Evolutionary conservation across 2,888 invertebrate genomes (phyloP).

Genomic region (Sipha maydis): DNA sequence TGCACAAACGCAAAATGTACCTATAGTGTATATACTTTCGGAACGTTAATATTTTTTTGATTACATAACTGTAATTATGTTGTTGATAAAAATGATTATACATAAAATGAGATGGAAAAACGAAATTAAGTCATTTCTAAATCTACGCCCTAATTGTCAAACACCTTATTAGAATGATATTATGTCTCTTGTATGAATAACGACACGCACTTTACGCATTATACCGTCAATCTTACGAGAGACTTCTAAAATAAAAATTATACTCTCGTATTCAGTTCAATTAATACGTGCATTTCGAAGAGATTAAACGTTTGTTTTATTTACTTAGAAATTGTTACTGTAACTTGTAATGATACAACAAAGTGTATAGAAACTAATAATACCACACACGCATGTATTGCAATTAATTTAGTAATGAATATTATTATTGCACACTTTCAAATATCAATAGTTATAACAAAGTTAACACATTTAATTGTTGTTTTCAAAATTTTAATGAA

Average conservation of each 20-base stretch:
- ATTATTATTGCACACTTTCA: no score
- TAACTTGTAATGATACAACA: no score
- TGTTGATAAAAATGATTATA: not conserved
- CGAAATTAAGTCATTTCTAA: slow-evolving; percentile 49
- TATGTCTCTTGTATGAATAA: not conserved
- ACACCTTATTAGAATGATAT: slow-evolving; percentile 49
- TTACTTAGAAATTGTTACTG: no score
- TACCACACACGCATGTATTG: no score
- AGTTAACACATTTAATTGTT: no score
- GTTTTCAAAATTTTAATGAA: no score
- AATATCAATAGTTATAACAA: no score
- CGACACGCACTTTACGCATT: slow-evolving; percentile 54
- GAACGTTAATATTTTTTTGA: slow-evolving; percentile 23
- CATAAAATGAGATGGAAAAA: slow-evolving; percentile 16
- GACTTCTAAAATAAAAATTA: not conserved
- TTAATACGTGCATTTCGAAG: not conserved
- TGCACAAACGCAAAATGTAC: not conserved
- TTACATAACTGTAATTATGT: not conserved
- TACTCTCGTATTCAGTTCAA: not conserved
- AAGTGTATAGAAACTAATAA: no score
- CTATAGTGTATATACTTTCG: not conserved
- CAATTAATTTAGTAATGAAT: no score
- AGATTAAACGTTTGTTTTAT: no score
- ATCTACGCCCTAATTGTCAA: slow-evolving; percentile 44
- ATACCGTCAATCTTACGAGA: not conserved